Conservation (phyloP, 2,888 invertebrate genomes). For the Phoronis australis region DNA sequence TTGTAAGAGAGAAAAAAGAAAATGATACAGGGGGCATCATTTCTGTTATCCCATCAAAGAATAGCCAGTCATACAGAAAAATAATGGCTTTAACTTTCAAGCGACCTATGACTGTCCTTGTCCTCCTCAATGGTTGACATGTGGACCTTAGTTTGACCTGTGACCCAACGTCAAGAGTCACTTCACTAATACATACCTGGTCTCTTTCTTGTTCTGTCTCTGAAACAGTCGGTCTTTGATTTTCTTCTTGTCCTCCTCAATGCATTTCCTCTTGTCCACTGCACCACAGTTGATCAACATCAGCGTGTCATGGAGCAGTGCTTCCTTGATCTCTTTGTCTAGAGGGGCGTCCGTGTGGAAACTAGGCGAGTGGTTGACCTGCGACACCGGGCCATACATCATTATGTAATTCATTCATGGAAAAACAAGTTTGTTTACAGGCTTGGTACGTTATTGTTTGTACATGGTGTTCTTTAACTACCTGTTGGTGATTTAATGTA, state of each 20-base stretch:
- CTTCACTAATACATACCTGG: conserved; percentile 48
- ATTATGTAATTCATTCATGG: not conserved
- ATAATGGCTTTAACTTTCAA: too few relatives aligned
- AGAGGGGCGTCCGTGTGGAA: conserved; percentile 83
- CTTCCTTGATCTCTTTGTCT: conserved; percentile 80
- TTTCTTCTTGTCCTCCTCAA: conserved; percentile 48
- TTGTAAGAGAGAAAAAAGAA: too few relatives aligned
- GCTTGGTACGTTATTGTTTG: too few relatives aligned
- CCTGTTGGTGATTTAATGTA: too few relatives aligned
- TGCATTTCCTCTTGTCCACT: conserved; percentile 44
- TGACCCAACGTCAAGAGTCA: too few relatives aligned
- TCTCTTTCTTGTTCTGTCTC: conserved; percentile 44
- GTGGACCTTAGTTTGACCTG: too few relatives aligned
- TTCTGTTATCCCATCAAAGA: too few relatives aligned
- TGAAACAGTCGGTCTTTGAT: conserved; percentile 51
- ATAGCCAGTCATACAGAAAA: too few relatives aligned
- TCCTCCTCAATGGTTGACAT: too few relatives aligned
- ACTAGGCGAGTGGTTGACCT: conserved; percentile 90
- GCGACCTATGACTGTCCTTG: too few relatives aligned
- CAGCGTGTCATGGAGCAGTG: conserved; percentile 57
- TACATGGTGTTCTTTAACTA: too few relatives aligned
- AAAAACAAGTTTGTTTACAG: not conserved
- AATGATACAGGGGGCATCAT: too few relatives aligned
- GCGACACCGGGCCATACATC: conserved; percentile 1
- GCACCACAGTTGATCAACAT: conserved; percentile 52